These are phyloP conservation scores for Spea multiplicata DNA, from an alignment of 2,113 vertebrate genomes.

Conservation along the genomic window DNA sequence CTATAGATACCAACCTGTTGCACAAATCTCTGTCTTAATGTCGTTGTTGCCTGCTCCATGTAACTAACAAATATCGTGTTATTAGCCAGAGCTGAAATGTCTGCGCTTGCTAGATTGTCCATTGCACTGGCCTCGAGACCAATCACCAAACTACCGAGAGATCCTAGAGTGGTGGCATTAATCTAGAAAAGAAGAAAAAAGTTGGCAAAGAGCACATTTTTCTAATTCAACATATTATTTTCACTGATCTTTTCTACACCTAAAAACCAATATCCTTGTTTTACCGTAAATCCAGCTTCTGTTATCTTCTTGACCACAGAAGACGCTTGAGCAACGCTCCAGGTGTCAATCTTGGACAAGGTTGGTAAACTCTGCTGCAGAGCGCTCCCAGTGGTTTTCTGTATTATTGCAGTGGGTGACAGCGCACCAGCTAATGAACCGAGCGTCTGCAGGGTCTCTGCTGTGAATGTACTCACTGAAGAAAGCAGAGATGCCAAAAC, in stretches of 20 bases:
- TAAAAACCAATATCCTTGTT: not conserved
- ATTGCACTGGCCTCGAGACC: slow-evolving; percentile 19
- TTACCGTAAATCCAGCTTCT: slow-evolving; percentile 35
- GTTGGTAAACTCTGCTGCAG: slow-evolving; percentile 11
- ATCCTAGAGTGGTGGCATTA: not conserved
- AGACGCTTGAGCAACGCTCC: slow-evolving; percentile 45
- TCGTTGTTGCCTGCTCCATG: slow-evolving; percentile 7
- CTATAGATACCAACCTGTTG: slow-evolving; percentile 14
- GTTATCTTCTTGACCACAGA: slow-evolving; percentile 36
- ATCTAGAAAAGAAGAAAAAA: slow-evolving; percentile 27
- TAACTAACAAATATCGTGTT: slow-evolving; percentile 7
- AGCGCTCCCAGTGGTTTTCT: not conserved
- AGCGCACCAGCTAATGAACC: slow-evolving; percentile 27
- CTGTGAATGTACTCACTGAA: slow-evolving; percentile 21
- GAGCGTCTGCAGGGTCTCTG: slow-evolving; percentile 16
- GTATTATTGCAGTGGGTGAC: slow-evolving; percentile 6
- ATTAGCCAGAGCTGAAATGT: slow-evolving; percentile 2
- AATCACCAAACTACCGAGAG: slow-evolving; percentile 18
- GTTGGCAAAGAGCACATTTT: not conserved
- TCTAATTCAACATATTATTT: not conserved
- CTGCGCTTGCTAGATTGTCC: not conserved
- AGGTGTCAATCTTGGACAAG: slow-evolving; percentile 15
- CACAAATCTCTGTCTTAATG: slow-evolving; percentile 33
- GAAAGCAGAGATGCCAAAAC: not conserved
- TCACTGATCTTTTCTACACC: too few species aligned